Evolutionary conservation across 1,140 invertebrate species (phyloP).

Genomic region (Gryon sp.): DNA sequence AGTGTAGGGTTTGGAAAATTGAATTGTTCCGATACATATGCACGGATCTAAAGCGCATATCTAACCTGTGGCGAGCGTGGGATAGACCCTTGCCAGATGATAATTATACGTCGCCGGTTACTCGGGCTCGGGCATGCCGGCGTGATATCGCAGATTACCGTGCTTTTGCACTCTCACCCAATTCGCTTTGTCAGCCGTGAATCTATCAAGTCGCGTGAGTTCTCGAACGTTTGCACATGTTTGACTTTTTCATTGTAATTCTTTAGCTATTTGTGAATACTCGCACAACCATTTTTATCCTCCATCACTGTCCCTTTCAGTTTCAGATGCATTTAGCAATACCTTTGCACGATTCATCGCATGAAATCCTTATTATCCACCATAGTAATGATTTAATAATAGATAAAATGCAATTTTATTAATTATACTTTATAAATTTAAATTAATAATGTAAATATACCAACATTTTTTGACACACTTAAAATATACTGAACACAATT

Average conservation of each 20-base stretch:
- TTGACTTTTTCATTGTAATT: constrained; percentile 32
- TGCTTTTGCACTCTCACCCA: constrained; percentile 58
- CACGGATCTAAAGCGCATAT: constrained; percentile 15
- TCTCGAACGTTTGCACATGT: constrained; percentile 31
- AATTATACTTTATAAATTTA: too few species aligned
- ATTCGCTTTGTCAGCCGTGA: constrained; percentile 55
- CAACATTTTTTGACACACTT: too few species aligned
- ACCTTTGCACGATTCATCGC: constrained; percentile 8
- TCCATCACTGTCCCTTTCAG: not conserved
- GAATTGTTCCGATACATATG: constrained; percentile 38
- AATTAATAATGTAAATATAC: too few species aligned
- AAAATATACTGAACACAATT: too few species aligned
- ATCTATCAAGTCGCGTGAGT: constrained; percentile 54
- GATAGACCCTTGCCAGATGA: constrained; percentile 75
- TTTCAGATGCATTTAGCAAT: constrained; percentile 5
- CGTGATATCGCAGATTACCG: constrained; percentile 59
- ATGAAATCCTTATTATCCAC: too few species aligned
- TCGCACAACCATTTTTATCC: constrained; percentile 3
- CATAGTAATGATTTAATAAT: too few species aligned
- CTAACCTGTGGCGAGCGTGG: constrained; percentile 71
- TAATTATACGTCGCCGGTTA: constrained; percentile 72
- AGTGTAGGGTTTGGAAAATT: constrained; percentile 41
- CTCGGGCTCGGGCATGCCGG: constrained; percentile 43
- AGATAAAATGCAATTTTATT: too few species aligned
- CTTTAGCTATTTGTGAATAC: constrained; percentile 36